These are phyloP conservation scores for Toxotes chatareus DNA, from an alignment of 2,113 vertebrate genomes.

Conservation along the genomic window DNA sequence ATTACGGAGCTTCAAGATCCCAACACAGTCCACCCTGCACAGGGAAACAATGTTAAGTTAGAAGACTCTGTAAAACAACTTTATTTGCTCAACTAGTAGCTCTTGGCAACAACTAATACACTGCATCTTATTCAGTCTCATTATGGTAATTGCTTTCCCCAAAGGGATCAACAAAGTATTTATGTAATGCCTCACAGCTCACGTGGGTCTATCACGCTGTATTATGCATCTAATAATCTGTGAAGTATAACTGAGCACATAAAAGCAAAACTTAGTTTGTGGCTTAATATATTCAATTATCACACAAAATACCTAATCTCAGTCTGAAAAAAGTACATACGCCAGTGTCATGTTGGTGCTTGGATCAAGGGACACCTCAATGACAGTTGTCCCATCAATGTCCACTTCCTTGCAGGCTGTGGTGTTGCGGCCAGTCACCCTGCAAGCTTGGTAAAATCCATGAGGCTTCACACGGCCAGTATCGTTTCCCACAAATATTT, in stretches of 20 bases:
- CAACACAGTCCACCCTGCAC: conserved; percentile 95
- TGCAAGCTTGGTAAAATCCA: conserved; percentile 99
- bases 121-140: neutral
- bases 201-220: neutral
- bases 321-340: conserved; percentile 83
- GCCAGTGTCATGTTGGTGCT: conserved; percentile 96
- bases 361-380: conserved; percentile 95
- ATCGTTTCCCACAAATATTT: conserved; percentile 97
- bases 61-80: neutral
- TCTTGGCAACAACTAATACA: conserved; percentile 10
- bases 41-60: conserved; percentile 8
- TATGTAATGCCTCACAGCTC: neutral
- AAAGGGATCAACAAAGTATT: neutral
- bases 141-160: neutral
- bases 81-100: conserved; percentile 22
- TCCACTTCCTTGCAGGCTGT: conserved; percentile 98
- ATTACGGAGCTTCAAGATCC: conserved; percentile 96
- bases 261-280: neutral
- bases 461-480: conserved; percentile 96
- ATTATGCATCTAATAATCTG: neutral
- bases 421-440: conserved; percentile 97
- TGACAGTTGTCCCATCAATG: conserved; percentile 96
- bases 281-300: conserved; percentile 6
- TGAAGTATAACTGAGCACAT: conserved; percentile 2
- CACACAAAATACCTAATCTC: conserved; percentile 13